Evolutionary conservation across 2,888 invertebrate species (phyloP).

Genomic region (Oxyteleia sp.): DNA sequence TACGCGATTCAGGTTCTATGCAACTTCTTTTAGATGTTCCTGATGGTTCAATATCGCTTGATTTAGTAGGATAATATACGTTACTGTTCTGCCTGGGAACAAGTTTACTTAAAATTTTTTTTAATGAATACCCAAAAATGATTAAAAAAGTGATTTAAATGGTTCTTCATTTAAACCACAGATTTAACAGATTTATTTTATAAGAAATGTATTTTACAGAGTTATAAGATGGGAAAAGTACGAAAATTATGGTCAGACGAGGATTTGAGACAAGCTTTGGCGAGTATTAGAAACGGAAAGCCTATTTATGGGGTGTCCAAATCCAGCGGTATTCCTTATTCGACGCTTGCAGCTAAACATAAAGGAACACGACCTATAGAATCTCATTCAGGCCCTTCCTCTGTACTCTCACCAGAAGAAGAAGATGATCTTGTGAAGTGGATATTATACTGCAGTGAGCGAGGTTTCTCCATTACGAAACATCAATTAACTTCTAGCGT

Average conservation of each 20-base stretch:
- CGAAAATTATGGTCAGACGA: conserved; percentile 13
- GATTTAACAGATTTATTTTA: no score
- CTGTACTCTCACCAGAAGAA: conserved; percentile 18
- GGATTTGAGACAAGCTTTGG: not conserved
- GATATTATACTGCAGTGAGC: conserved; percentile 70
- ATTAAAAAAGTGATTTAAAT: no score
- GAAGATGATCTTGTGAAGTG: not conserved
- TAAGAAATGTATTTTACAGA: no score
- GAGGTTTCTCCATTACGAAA: conserved; percentile 82
- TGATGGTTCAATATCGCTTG: no score
- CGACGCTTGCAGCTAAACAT: conserved; percentile 1
- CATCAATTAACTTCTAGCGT: no score
- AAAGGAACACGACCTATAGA: conserved; percentile 10
- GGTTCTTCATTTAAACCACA: no score
- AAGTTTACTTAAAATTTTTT: no score
- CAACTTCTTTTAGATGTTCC: no score
- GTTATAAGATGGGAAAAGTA: conserved; percentile 20
- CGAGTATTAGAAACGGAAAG: not conserved
- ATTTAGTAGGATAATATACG: no score
- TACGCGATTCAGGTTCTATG: no score
- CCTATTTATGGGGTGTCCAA: not conserved
- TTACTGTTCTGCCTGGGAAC: no score
- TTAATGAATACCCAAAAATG: no score
- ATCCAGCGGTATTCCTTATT: not conserved
- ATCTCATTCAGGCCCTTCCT: conserved; percentile 6